Conservation (phyloP, 2,888 invertebrate species). For the Drosophila pseudotakahashii region DNA sequence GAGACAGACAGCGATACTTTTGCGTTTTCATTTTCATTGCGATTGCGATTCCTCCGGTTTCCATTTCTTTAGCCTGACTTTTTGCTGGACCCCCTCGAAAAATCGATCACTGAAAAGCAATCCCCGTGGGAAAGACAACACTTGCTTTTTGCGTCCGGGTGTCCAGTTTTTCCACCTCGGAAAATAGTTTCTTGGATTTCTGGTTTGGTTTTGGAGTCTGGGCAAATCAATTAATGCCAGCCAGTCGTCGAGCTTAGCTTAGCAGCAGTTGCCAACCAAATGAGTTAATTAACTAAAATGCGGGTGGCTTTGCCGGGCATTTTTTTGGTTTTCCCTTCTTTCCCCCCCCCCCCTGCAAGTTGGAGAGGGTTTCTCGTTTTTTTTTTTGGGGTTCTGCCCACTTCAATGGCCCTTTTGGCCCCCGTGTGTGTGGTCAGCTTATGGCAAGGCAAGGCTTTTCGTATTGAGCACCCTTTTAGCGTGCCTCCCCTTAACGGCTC, state of each 20-base stretch:
- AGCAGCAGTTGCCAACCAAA: conserved; percentile 81
- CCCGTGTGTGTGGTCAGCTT: conserved; percentile 76
- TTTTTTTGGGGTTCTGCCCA: conserved; percentile 40
- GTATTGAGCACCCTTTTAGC: conserved; percentile 78
- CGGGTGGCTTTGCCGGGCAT: conserved; percentile 80
- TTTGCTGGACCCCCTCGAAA: conserved; percentile 48
- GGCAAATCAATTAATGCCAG: conserved; percentile 80
- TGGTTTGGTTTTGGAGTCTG: not conserved
- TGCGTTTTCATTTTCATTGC: conserved; percentile 32
- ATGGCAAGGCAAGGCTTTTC: conserved; percentile 65
- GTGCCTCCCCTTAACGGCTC: conserved; percentile 20
- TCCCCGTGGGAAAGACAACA: conserved; percentile 83
- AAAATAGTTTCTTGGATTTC: conserved; percentile 15
- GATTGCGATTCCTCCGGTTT: conserved; percentile 16
- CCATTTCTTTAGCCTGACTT: conserved; percentile 62
- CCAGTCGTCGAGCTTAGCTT: conserved; percentile 45
- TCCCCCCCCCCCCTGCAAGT: too few relatives aligned
- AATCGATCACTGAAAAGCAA: conserved; percentile 81
- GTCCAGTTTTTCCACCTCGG: not conserved
- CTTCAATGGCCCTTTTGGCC: conserved; percentile 59
- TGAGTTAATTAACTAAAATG: conserved; percentile 85
- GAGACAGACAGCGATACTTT: conserved; percentile 27
- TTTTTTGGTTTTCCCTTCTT: conserved; percentile 23
- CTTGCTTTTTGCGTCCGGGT: conserved; percentile 67
- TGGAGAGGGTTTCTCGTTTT: conserved; percentile 7